A percentile compares a stretch with the other conserved stretches of the same genome.
These are phyloP conservation scores for Drosophila anomelani DNA, from an alignment of 2,888 invertebrate species.

Conservation along the genomic window DNA sequence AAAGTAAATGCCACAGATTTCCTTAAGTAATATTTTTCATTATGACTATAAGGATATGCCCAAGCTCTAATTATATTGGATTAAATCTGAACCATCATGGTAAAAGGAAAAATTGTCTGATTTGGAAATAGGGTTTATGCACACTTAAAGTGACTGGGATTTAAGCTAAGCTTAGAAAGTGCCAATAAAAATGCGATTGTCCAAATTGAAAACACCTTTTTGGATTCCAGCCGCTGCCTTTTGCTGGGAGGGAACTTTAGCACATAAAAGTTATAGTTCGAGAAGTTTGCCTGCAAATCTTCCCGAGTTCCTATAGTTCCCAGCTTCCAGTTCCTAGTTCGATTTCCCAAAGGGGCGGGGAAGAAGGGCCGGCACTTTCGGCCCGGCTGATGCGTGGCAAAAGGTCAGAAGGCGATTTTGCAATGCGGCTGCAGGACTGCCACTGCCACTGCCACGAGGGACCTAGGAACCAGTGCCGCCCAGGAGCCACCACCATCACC, in stretches of 20 bases:
- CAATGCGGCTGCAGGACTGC: constrained; percentile 15
- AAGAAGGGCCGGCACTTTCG: constrained; percentile 4
- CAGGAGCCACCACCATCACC: neutral
- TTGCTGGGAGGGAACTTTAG: constrained; percentile 7
- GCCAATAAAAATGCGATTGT: constrained; percentile 9
- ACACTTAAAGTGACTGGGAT: neutral
- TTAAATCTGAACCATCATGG: neutral
- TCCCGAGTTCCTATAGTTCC: neutral
- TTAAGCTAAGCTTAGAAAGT: neutral
- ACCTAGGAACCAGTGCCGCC: neutral
- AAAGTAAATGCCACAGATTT: neutral
- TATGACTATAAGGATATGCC: neutral
- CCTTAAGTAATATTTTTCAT: neutral
- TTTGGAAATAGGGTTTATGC: too few relatives aligned
- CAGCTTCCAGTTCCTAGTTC: constrained; percentile 5
- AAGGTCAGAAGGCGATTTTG: constrained; percentile 42
- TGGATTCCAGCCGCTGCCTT: constrained; percentile 1
- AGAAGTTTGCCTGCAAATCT: constrained; percentile 16
- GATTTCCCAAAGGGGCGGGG: neutral
- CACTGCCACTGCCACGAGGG: neutral
- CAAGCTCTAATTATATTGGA: too few relatives aligned
- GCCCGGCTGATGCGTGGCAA: constrained; percentile 20
- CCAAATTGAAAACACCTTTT: constrained; percentile 1
- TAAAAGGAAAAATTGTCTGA: too few relatives aligned
- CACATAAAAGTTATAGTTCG: constrained; percentile 16